Evolutionary conservation across 1,140 invertebrate genomes (phyloP).

Genomic region (Pseudomyrmex dendroicus): DNA sequence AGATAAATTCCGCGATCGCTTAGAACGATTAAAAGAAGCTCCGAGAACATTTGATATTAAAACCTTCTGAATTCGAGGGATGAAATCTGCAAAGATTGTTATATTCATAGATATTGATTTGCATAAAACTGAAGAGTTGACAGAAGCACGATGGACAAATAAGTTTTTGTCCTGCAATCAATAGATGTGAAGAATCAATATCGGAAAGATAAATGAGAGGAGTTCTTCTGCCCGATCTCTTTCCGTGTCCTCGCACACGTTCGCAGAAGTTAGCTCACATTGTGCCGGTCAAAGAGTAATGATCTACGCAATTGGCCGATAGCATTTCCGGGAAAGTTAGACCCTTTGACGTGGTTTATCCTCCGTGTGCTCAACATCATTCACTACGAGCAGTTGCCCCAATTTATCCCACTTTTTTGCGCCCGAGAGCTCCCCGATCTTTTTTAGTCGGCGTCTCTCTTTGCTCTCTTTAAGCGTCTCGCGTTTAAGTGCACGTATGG

Average conservation of each 20-base stretch:
- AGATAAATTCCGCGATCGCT: too few relatives aligned
- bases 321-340: conserved; percentile 36
- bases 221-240: not conserved
- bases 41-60: too few relatives aligned
- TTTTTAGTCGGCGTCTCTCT: conserved; percentile 52
- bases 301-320: conserved; percentile 28
- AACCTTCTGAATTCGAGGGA: too few relatives aligned
- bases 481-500: conserved; percentile 75
- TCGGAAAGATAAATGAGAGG: too few relatives aligned
- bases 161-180: not conserved
- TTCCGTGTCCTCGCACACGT: not conserved
- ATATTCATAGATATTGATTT: too few relatives aligned
- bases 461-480: conserved; percentile 62
- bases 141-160: not conserved
- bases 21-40: too few relatives aligned
- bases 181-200: not conserved
- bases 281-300: conserved; percentile 28
- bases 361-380: conserved; percentile 51
- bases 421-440: conserved; percentile 67
- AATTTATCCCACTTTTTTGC: conserved; percentile 74
- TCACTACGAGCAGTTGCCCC: conserved; percentile 72
- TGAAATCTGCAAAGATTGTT: too few relatives aligned
- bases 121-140: not conserved
- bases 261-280: not conserved
- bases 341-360: conserved; percentile 66